A percentile compares a stretch with the other conserved stretches of the same genome.
phyloP scores from a whole-genome alignment of 2,888 invertebrate species.

The Auanema sp. region DNA sequence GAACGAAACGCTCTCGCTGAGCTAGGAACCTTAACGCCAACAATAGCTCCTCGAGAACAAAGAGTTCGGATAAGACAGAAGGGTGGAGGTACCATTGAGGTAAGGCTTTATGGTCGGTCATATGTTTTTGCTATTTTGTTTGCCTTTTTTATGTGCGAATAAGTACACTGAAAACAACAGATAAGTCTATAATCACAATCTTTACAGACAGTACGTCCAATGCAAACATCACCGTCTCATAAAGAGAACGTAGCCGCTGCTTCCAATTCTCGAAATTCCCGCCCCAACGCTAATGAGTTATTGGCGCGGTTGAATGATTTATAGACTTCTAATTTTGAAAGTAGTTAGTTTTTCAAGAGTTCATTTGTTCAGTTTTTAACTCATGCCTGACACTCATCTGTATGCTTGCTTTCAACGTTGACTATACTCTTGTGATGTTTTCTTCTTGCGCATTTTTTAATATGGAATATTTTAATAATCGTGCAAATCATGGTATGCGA shows the following conservation, averaged over 20 bases:
- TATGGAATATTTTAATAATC: too few relatives aligned
- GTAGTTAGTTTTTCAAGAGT: too few relatives aligned
- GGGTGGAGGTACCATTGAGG: conserved; percentile 42
- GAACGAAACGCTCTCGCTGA: conserved; percentile 4
- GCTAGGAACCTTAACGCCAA: not conserved
- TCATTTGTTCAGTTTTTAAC: too few relatives aligned
- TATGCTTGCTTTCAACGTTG: too few relatives aligned
- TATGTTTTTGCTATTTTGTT: not conserved
- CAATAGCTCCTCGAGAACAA: conserved; percentile 9
- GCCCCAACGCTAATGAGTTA: conserved; percentile 4
- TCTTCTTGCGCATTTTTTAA: too few relatives aligned
- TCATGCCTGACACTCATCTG: too few relatives aligned
- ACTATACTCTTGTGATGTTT: too few relatives aligned
- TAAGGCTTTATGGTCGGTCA: conserved; percentile 15
- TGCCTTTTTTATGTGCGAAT: not conserved
- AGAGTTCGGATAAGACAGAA: conserved; percentile 30
- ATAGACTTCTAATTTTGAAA: not conserved
- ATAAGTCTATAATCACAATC: too few relatives aligned
- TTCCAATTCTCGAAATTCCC: too few relatives aligned
- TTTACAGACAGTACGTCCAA: conserved; percentile 5
- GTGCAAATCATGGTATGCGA: too few relatives aligned
- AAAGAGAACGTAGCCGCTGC: conserved; percentile 11
- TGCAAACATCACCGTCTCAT: conserved; percentile 10
- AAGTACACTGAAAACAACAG: too few relatives aligned
- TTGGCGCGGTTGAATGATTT: conserved; percentile 7